Conservation (phyloP, 2,797 vertebrate species). For the Labroides dimidiatus region DNA sequence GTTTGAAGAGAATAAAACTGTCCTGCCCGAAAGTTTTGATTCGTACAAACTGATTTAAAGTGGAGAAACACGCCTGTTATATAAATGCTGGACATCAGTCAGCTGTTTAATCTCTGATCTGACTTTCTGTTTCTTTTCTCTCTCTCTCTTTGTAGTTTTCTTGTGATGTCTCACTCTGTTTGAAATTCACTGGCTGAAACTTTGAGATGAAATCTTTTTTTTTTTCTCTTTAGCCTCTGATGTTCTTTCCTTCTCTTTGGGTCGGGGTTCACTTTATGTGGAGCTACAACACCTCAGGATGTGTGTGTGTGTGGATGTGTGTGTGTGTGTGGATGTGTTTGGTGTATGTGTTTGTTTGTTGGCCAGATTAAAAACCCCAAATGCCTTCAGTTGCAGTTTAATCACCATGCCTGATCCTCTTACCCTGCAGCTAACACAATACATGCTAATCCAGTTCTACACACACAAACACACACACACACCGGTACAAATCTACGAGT, state of each 20-base stretch:
- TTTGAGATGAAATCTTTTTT: neutral
- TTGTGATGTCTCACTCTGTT: neutral
- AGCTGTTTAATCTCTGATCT: no score
- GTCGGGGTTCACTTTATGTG: neutral
- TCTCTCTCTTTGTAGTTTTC: no score
- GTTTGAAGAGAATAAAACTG: no score
- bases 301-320: neutral
- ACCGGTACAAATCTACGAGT: neutral
- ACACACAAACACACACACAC: neutral
- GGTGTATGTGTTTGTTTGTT: neutral
- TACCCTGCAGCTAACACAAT: constrained; percentile 28
- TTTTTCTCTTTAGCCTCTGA: neutral
- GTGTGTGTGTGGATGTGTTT: neutral
- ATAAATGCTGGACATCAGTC: no score
- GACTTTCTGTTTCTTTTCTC: no score
- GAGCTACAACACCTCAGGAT: neutral
- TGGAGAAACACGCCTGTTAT: no score
- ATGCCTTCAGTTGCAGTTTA: constrained; percentile 42
- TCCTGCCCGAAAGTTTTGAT: no score
- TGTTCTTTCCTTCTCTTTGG: neutral
- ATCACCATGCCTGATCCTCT: constrained; percentile 47
- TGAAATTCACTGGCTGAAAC: neutral
- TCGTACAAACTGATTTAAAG: no score
- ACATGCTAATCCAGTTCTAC: constrained; percentile 10
- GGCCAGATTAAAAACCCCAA: constrained; percentile 26